These are phyloP conservation scores for Thalpophila matura DNA, from an alignment of 2,888 invertebrate species.

Conservation along the genomic window DNA sequence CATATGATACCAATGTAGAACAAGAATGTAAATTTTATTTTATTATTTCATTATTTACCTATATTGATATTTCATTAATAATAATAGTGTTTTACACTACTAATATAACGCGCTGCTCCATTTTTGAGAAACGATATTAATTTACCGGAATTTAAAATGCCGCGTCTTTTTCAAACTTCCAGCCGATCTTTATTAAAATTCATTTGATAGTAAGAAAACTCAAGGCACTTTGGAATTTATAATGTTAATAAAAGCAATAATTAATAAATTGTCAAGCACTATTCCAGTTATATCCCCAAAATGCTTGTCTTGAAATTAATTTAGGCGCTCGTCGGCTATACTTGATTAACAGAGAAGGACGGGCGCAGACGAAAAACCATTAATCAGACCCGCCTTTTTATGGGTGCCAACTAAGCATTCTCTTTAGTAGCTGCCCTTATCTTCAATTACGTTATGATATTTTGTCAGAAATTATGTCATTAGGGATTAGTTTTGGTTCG, in stretches of 20 bases:
- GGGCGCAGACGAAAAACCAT: constrained; percentile 51
- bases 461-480: constrained; percentile 42
- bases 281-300: constrained; percentile 8
- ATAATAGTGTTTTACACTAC: no score
- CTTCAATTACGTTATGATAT: constrained; percentile 44
- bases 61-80: no score
- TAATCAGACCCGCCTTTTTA: constrained; percentile 59
- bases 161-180: no score
- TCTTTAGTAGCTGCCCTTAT: constrained; percentile 50
- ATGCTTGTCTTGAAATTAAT: constrained; percentile 47
- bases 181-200: no score
- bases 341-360: constrained; percentile 55
- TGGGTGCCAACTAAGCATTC: constrained; percentile 50
- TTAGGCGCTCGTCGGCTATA: constrained; percentile 43
- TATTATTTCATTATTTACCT: no score
- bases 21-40: no score
- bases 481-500: constrained; percentile 14
- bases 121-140: no score
- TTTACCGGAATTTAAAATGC: no score
- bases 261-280: constrained; percentile 21
- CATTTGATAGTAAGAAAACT: no score
- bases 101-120: no score
- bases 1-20: no score
- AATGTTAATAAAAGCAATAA: neutral
- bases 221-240: no score